Conservation (phyloP, 2,113 vertebrate species). For the Crotalus tigris region DNA sequence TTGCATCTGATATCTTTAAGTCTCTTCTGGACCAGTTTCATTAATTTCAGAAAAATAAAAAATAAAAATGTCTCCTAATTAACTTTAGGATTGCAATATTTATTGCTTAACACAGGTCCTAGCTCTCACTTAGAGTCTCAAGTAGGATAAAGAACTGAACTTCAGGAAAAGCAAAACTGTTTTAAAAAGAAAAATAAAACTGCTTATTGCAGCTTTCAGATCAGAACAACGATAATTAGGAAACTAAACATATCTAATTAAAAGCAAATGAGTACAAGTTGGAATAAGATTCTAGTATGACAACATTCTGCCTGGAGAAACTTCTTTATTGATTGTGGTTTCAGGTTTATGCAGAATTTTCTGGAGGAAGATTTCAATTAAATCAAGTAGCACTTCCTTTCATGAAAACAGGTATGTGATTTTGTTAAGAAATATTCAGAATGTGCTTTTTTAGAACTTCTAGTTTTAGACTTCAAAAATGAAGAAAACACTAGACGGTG, state of each 20-base stretch:
- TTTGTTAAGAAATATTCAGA: neutral
- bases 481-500: neutral
- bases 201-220: neutral
- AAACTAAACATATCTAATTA: neutral
- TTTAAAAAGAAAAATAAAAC: too few species aligned
- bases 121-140: neutral
- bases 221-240: neutral
- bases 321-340: neutral
- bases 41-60: neutral
- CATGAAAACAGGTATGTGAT: neutral
- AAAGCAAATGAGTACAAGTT: neutral
- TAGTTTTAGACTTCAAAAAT: neutral
- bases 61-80: neutral
- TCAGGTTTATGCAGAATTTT: neutral
- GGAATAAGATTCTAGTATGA: neutral
- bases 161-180: neutral
- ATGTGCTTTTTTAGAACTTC: neutral
- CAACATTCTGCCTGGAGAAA: neutral
- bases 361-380: neutral
- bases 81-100: fast-evolving
- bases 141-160: neutral
- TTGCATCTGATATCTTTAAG: neutral
- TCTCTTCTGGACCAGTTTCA: neutral
- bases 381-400: neutral
- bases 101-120: fast-evolving